Evolutionary conservation across 2,888 invertebrate genomes (phyloP).

Genomic region (Zaprionus lineosus): DNA sequence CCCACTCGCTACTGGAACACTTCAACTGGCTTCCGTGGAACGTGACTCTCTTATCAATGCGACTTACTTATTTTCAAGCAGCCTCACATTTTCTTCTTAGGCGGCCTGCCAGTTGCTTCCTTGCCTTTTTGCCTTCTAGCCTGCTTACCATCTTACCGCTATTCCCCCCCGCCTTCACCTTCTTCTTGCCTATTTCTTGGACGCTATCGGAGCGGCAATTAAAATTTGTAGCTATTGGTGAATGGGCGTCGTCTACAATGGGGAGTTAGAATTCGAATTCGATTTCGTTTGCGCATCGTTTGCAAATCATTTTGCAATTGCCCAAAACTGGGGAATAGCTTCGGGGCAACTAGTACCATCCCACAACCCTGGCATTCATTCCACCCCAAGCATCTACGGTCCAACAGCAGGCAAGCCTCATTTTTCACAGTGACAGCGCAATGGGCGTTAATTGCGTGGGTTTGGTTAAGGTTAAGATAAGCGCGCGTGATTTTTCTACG

Average conservation of each 20-base stretch:
- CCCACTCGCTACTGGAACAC: slow-evolving; percentile 17
- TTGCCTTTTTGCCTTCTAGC: too few species aligned
- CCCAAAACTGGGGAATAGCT: slow-evolving; percentile 41
- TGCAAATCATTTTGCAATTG: slow-evolving; percentile 74
- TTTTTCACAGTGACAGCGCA: slow-evolving; percentile 74
- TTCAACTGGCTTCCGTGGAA: slow-evolving; percentile 58
- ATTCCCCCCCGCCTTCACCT: slow-evolving; percentile 15
- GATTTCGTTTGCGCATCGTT: slow-evolving; percentile 70
- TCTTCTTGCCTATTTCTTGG: slow-evolving; percentile 12
- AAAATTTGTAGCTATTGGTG: slow-evolving; percentile 76
- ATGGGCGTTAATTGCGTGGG: slow-evolving; percentile 81
- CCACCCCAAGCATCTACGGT: neutral
- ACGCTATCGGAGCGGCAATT: slow-evolving; percentile 71
- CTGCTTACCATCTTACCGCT: too few species aligned
- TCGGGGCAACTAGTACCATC: slow-evolving; percentile 43
- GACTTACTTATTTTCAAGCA: slow-evolving; percentile 60
- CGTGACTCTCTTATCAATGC: slow-evolving; percentile 81
- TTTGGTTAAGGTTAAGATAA: slow-evolving; percentile 76
- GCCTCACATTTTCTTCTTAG: slow-evolving; percentile 1
- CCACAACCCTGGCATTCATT: neutral
- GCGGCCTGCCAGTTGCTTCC: too few species aligned
- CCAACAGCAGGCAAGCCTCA: too few species aligned
- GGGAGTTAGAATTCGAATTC: slow-evolving; percentile 51
- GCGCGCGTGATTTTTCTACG: slow-evolving; percentile 80
- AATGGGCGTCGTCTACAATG: slow-evolving; percentile 36